Base-by-base conservation (phyloP, 2,113 vertebrate species). In the Herpailurus yagouaroundi region DNA sequence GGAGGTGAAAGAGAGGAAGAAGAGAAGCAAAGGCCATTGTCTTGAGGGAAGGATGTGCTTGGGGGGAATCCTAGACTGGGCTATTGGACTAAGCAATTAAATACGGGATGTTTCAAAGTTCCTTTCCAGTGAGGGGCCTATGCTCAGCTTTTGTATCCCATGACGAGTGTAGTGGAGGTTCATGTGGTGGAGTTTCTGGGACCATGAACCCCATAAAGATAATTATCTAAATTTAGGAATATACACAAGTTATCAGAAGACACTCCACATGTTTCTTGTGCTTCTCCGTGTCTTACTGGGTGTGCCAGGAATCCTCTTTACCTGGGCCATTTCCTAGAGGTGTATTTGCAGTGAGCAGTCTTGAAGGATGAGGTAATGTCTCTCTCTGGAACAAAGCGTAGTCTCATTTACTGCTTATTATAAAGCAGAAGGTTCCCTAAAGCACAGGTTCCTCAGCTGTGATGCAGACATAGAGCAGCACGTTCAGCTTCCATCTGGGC, bases 341-440 rank as follows among this genome's bases (percentile, higher is more conserved):
- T 93, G 36, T 93, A 31, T 90, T 89, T 80, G 57, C 69, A 79
- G 71, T 0, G 4, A 92, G 80, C 63, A 73, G 2, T 80, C 87
- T 93, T 77, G 73, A 73, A 87, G 45, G 36, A 41, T 86, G 94
- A 92, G 27, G 9, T 68, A n/a, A 77, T 36, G 52, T 63, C 81
- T 89, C 36, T 96, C 57, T 79, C 27, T 48, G 89, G 87, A 60
- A 68, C 73, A 79, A 83, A 85, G 57, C 66, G 27, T 23, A 66
- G 12, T 66, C 27, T 93, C 73, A 69, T 33, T 57, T 38, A 38
- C 63, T 94, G 23, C 25, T 48, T 50, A 14, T 45, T 27, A 0
- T 15, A n/a, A 73, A 91, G 83, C 79, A 48, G 25, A 19, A 86
- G 89, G 41, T 55, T 83, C 82, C 31, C 55, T 25, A 31, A 48